Evolutionary conservation across 2,113 vertebrate species (phyloP), one percentile per base, ranked within the genome.

Genomic region (Stictonetta naevosa): DNA sequence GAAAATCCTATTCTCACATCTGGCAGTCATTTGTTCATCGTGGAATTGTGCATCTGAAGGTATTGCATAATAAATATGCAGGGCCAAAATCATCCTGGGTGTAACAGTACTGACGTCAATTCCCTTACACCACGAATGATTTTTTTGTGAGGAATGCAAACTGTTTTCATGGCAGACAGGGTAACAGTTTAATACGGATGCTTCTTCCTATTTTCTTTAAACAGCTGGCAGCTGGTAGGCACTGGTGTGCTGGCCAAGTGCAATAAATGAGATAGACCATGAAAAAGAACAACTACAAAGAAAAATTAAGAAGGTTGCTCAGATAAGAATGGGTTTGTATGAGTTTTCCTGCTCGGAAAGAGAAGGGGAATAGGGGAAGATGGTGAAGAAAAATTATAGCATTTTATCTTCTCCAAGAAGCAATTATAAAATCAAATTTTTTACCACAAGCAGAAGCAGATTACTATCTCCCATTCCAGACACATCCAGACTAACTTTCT

Each of bases 1-100:
- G 55, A 40, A 87, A 94, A 88, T 79, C 38, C 72, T 94, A 52
- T n/a, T 89, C 64, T 92, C 59, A 93, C 96, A 96, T 97, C 94
- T 96, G 96, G 96, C 93, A 96, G 59, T 96, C 85, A 97, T 97
- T 97, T 97, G 90, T 71, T 95, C 91, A 94, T 96, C 81, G 79
- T 14, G 92, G 77, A 96, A 66, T 19, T 88, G 91, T 93, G 77
- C 93, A 95, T 96, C 87, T 97, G 92, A 97, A 96, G 96, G 52
- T 85, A 92, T 97, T 97, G 92, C 96, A 92, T 95, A 96, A 97
- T 74, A 91, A 78, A 91, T 76, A 93, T 29, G 48, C 71, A 86
- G 92, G 93, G 95, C 93, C 94, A 96, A 97, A 96, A 94, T 93
- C 88, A 94, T 96, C 68, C 82, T 86, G 92, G 84, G 85, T 91